Percentiles rank a stretch among this genome's conserved stretches.
phyloP scores from a whole-genome alignment of 1,140 invertebrate genomes.

The Aphelinus atriplicis region DNA sequence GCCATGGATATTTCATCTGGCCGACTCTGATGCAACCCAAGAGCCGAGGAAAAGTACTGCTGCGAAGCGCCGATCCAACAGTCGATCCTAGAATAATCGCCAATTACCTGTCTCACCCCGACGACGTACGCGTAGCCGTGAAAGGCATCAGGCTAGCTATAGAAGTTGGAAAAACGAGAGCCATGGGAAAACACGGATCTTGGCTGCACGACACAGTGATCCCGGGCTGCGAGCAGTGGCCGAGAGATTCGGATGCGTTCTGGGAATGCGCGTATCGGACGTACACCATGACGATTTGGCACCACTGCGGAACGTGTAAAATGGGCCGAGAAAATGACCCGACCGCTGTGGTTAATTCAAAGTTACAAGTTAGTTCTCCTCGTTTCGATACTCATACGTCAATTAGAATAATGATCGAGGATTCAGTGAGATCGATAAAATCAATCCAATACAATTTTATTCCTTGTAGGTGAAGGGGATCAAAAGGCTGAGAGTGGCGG shows the following conservation, averaged over 20 bases:
- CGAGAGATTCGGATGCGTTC: slow-evolving; percentile 67
- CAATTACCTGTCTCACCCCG: slow-evolving; percentile 4
- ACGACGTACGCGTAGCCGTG: not conserved
- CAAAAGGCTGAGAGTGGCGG: slow-evolving; percentile 6
- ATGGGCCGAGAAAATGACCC: slow-evolving; percentile 67
- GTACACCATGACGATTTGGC: slow-evolving; percentile 71
- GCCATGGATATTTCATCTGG: not conserved
- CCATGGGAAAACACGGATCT: not conserved
- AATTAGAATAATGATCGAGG: too few species aligned
- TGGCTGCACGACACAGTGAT: not conserved
- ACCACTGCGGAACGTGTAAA: slow-evolving; percentile 69
- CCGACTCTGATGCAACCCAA: not conserved
- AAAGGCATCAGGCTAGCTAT: not conserved
- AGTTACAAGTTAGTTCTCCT: slow-evolving; percentile 54
- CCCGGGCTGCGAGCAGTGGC: slow-evolving; percentile 44
- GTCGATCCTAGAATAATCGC: slow-evolving; percentile 73
- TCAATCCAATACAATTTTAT: too few species aligned
- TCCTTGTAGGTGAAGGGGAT: slow-evolving; percentile 6
- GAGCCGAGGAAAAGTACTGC: slow-evolving; percentile 4
- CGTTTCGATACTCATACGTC: too few species aligned
- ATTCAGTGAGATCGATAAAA: too few species aligned
- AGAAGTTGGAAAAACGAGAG: not conserved
- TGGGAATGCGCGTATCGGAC: slow-evolving; percentile 71
- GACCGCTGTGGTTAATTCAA: slow-evolving; percentile 68
- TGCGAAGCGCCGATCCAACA: not conserved